Base-by-base conservation (phyloP, 2,113 vertebrate genomes). In the Anas platyrhynchos region DNA sequence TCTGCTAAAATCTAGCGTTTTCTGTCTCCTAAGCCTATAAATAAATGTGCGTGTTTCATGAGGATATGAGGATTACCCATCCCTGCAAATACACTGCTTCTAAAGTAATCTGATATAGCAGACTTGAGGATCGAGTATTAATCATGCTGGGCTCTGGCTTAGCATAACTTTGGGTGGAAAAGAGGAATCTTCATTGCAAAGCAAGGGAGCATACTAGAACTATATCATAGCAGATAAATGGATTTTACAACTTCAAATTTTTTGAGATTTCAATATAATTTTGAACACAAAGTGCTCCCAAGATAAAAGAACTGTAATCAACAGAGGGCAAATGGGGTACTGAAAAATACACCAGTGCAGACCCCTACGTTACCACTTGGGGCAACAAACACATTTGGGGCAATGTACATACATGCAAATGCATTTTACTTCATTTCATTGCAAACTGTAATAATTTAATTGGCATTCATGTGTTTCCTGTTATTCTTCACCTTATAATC, bases 51-150 rank as follows among this genome's bases (percentile, higher is more conserved):
- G 1, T 87, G 89, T 91, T 96, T 79, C 23, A 5, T 11, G 73
- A 94, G 92, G 94, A 90, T 88, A 95, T 72, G 88, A 83, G 91
- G 93, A 96, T 96, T 96, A 94, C 72, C 48, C 61, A 80, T 68
- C 90, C 34, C 88, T 25, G 26, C 75, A 94, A 86, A 94, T 56
- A 74, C 31, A 61, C 52, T 77, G 68, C 85, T 94, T n/a, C 85
- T 55, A 9, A 22, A 67, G 65, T 48, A 91, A 97, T 94, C 90
- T 91, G 73, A 91, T 88, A 72, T 1, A 77, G 55, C 68, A 86
- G 79, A 77, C 86, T 88, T 88, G 4, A 93, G 87, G 63, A 95
- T n/a, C 2, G 27, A 89, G 61, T 14, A 36, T 71, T 93, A 77
- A 95, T 25, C 89, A 44, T 1, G 3, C 8, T 68, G 72, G 75